Evolutionary conservation across 2,113 vertebrate species (phyloP).

Genomic region (Paramisgurnus dabryanus): DNA sequence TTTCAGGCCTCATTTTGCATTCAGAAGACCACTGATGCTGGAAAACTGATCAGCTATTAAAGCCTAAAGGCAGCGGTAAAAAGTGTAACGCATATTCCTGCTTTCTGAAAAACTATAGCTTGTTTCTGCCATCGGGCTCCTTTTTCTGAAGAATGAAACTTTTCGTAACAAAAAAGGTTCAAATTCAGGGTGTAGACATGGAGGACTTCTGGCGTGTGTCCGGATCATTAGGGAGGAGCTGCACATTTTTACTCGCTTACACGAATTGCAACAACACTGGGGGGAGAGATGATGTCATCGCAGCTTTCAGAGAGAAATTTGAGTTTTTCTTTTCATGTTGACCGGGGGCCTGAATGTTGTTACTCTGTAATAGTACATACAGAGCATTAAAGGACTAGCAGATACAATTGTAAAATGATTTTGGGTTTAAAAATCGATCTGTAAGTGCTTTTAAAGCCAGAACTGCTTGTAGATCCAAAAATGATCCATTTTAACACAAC

Average conservation of each 20-base stretch:
- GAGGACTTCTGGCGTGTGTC: slow-evolving; percentile 22
- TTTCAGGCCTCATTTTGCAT: slow-evolving; percentile 3
- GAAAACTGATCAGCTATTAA: slow-evolving; percentile 35
- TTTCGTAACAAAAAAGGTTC: slow-evolving; percentile 11
- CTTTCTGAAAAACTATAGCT: neutral
- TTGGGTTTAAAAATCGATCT: slow-evolving; percentile 1
- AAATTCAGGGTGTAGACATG: slow-evolving; percentile 17
- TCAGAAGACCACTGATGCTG: slow-evolving; percentile 13
- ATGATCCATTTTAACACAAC: neutral
- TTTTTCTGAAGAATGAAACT: slow-evolving; percentile 13
- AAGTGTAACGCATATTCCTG: neutral
- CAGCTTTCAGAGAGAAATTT: slow-evolving; percentile 18
- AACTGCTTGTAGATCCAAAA: neutral
- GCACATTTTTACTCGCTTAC: slow-evolving; percentile 36
- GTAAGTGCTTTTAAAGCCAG: neutral
- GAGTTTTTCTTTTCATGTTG: slow-evolving; percentile 32
- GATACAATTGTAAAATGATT: neutral
- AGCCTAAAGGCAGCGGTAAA: neutral
- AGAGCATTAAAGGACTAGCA: neutral
- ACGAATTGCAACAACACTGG: slow-evolving; percentile 40
- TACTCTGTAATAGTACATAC: slow-evolving; percentile 3
- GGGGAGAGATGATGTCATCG: slow-evolving; percentile 41
- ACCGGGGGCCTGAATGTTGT: neutral
- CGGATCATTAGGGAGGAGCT: slow-evolving; percentile 37
- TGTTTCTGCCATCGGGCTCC: neutral